These are phyloP conservation scores for Celastrina argiolus DNA, from an alignment of 2,888 invertebrate genomes.

Conservation along the genomic window DNA sequence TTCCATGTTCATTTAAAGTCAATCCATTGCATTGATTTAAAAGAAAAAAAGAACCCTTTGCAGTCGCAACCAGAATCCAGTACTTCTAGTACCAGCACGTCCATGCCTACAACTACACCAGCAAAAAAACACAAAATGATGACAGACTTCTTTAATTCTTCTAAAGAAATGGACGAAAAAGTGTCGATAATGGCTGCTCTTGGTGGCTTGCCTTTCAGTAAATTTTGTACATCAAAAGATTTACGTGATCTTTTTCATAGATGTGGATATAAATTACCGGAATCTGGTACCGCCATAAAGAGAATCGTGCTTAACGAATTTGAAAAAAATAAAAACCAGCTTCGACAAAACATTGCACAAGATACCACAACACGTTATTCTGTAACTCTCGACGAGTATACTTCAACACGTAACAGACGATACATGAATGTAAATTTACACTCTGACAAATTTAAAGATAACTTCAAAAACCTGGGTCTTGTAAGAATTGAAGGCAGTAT, in stretches of 20 bases:
- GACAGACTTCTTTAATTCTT: slow-evolving; percentile 13
- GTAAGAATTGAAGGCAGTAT: slow-evolving; percentile 1
- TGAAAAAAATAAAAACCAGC: neutral
- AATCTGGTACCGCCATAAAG: slow-evolving; percentile 16
- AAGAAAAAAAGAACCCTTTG: neutral
- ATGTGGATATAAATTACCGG: slow-evolving; percentile 6
- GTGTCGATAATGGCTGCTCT: slow-evolving; percentile 19
- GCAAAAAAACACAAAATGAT: slow-evolving; percentile 16
- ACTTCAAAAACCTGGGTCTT: slow-evolving; percentile 7
- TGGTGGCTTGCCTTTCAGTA: slow-evolving; percentile 25
- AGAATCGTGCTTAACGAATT: neutral
- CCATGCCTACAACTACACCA: neutral
- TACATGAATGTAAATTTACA: slow-evolving; percentile 14
- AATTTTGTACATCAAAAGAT: slow-evolving; percentile 25
- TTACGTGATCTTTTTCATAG: slow-evolving; percentile 19
- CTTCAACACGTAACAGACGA: neutral
- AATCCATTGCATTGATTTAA: slow-evolving; percentile 10
- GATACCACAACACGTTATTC: slow-evolving; percentile 8
- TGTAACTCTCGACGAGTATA: slow-evolving; percentile 18
- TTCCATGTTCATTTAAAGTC: slow-evolving; percentile 15
- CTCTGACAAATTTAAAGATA: neutral
- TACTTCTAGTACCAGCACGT: neutral
- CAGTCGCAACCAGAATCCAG: neutral
- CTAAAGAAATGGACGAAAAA: slow-evolving; percentile 15
- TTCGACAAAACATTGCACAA: slow-evolving; percentile 5